phyloP scores from a whole-genome alignment of 2,888 invertebrate species.

The Drosophila recens region DNA sequence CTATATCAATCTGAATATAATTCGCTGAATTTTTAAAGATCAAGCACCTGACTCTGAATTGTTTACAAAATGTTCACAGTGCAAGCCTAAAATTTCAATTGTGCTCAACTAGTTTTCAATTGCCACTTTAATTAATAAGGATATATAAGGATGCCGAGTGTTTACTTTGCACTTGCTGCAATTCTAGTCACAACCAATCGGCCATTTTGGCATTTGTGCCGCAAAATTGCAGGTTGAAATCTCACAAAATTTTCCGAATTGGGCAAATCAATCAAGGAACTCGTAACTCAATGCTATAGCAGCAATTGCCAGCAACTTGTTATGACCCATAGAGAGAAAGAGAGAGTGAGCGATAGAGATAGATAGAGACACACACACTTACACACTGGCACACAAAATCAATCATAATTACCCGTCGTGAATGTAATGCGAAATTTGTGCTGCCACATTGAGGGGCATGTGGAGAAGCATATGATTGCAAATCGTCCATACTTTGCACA shows the following conservation, averaged over 20 bases:
- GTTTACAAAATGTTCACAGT: not conserved
- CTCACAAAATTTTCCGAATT: constrained; percentile 29
- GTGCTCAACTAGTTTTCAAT: constrained; percentile 28
- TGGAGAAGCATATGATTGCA: constrained; percentile 9
- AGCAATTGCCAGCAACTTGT: constrained; percentile 34
- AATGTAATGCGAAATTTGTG: constrained; percentile 22
- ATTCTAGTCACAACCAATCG: constrained; percentile 1
- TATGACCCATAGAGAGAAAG: not conserved
- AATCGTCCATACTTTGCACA: constrained; percentile 54
- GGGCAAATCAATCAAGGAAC: constrained; percentile 49
- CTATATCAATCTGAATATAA: no score
- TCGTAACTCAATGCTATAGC: constrained; percentile 33
- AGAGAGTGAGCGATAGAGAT: not conserved
- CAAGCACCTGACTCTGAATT: not conserved
- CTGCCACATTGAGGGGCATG: constrained; percentile 4
- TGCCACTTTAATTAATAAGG: constrained; percentile 38
- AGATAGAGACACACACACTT: not conserved
- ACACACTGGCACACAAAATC: constrained; percentile 44
- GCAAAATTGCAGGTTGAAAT: constrained; percentile 29
- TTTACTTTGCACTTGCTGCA: constrained; percentile 3
- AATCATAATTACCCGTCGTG: constrained; percentile 70
- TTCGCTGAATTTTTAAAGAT: no score
- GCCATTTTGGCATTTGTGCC: constrained; percentile 8
- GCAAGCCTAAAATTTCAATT: constrained; percentile 12
- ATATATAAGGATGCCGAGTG: constrained; percentile 4